phyloP scores from a whole-genome alignment of 2,113 vertebrate species.

The Illadopsis cleaveri region DNA sequence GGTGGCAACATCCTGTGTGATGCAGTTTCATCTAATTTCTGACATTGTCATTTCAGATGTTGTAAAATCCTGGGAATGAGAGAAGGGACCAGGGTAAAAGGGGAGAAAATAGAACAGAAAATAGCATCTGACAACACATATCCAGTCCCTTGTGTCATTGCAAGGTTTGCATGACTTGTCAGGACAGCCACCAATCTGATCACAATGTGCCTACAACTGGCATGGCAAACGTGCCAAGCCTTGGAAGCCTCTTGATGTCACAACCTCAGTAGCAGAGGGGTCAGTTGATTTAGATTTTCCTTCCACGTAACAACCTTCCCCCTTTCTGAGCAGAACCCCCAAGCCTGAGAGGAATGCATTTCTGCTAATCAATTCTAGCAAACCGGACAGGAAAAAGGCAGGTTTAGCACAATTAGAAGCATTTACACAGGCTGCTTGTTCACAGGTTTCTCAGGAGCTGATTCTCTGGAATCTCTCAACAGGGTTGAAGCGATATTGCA shows the following conservation, averaged over 20 bases:
- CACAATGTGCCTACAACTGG: not conserved
- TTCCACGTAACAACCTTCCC: not conserved
- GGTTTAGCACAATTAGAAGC: not conserved
- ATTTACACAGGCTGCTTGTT: not conserved
- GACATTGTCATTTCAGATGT: not conserved
- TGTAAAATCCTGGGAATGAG: not conserved
- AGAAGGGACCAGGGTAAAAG: not conserved
- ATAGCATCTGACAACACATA: not conserved
- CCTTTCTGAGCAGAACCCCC: not conserved
- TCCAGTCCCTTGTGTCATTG: not conserved
- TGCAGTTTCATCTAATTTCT: not conserved
- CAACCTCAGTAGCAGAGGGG: rapidly evolving
- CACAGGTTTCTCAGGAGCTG: not conserved
- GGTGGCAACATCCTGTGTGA: not conserved
- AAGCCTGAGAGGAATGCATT: not conserved
- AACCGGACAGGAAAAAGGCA: not conserved
- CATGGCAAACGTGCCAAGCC: not conserved
- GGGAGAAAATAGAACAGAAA: not conserved
- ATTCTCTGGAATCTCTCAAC: not conserved
- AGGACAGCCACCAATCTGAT: not conserved
- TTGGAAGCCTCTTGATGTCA: not conserved
- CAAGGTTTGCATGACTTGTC: not conserved
- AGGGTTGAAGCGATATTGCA: not conserved
- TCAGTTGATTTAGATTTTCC: not conserved
- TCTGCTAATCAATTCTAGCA: not conserved